These are phyloP conservation scores for Cotesia congregata DNA, from an alignment of 2,888 invertebrate species.

Conservation along the genomic window DNA sequence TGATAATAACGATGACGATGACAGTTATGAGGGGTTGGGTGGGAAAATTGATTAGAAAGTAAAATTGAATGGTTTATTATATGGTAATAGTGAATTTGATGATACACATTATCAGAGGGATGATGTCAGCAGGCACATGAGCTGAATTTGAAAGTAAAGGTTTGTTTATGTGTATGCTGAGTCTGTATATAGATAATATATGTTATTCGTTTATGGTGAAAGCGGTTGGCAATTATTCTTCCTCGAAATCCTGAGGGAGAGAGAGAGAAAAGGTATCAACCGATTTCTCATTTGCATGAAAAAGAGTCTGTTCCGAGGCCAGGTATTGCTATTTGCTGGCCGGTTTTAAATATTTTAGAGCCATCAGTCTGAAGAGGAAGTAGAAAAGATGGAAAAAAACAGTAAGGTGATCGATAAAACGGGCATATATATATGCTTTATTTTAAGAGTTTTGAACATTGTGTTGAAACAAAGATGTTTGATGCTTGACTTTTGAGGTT, in stretches of 20 bases:
- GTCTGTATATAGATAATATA: constrained; percentile 14
- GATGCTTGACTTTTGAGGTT: background rate
- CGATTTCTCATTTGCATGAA: constrained; percentile 40
- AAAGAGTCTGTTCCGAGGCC: constrained; percentile 33
- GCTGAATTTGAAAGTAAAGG: constrained; percentile 21
- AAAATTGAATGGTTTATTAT: background rate
- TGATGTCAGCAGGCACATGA: constrained; percentile 12
- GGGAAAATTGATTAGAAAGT: background rate
- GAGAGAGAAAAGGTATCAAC: constrained; percentile 25
- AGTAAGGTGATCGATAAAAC: background rate
- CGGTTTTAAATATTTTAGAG: constrained; percentile 24
- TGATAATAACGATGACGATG: too few relatives aligned
- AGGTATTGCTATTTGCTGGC: constrained; percentile 19
- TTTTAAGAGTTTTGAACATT: background rate
- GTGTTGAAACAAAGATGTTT: background rate
- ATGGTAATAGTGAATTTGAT: background rate
- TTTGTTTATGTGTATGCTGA: constrained; percentile 17
- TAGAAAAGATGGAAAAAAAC: constrained; percentile 10
- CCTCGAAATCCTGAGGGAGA: constrained; percentile 28
- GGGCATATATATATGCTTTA: background rate
- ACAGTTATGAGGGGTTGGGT: background rate
- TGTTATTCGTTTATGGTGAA: constrained; percentile 27
- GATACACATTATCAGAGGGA: constrained; percentile 8
- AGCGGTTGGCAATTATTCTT: constrained; percentile 35
- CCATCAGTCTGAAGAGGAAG: constrained; percentile 1